These are phyloP conservation scores for Hypomecis atomaria DNA, from an alignment of 2,888 invertebrate genomes.

Conservation along the genomic window DNA sequence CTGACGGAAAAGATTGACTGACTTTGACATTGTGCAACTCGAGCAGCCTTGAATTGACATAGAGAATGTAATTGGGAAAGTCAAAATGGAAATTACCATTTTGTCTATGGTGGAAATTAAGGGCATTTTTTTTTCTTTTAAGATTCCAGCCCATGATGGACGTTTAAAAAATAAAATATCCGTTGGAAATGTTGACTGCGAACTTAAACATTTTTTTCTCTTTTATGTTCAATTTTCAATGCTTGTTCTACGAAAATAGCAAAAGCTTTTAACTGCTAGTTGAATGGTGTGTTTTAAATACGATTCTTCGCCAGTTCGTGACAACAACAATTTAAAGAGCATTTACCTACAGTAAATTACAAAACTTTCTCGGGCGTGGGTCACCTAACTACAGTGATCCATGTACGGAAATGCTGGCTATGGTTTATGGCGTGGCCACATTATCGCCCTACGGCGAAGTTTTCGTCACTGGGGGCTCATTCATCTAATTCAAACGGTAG, in stretches of 20 bases:
- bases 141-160: no score
- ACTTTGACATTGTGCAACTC: no score
- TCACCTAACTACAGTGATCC: slow-evolving; percentile 24
- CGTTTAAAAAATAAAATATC: slow-evolving; percentile 53
- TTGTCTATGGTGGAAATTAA: no score
- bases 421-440: no score
- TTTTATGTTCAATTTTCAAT: slow-evolving; percentile 42
- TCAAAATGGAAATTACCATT: no score
- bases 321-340: slow-evolving; percentile 55
- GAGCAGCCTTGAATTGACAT: no score
- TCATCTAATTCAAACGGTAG: no score
- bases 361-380: slow-evolving; percentile 59
- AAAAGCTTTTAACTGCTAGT: not conserved
- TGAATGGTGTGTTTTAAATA: slow-evolving; percentile 11
- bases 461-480: no score
- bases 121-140: no score
- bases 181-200: slow-evolving; percentile 50
- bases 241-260: slow-evolving; percentile 26
- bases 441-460: no score
- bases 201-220: slow-evolving; percentile 43
- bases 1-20: no score
- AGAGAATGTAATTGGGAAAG: no score
- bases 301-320: slow-evolving; percentile 53
- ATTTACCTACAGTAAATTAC: slow-evolving; percentile 63
- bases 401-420: slow-evolving; percentile 58